Base-by-base conservation (phyloP, 2,797 vertebrate species). In the Aeoliscus strigatus region DNA sequence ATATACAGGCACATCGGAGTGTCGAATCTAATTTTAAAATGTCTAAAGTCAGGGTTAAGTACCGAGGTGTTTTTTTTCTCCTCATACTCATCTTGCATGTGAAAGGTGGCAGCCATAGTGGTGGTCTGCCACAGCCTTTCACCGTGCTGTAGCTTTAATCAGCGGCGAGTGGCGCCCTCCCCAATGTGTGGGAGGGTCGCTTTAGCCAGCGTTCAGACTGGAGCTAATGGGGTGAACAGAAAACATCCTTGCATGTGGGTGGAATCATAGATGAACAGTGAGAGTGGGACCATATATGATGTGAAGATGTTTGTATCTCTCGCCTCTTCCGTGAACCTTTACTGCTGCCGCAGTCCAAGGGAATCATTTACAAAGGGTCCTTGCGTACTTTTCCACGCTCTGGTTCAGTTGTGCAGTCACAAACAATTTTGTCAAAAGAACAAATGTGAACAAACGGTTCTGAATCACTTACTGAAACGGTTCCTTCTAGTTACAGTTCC, bases 141-240 rank as follows among this genome's bases (percentile, higher is more conserved):
- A 73, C 66, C 55, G 57, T 21, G 43, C 50, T 25, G 10, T 14
- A 9, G 47, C 51, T 68, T 66, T 53, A 77, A 83, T 73, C 57
- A 51, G 43, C 57, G 47, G 42, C 49, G 60, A 75, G 63, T 47
- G 60, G 50, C 27, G 41, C 53, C 50, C 57, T 36, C 46, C 17
- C 25, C 27, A 69, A 46, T 26, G 8, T 53, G 64, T 53, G 29
- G 32, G 51, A 45, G 41, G 59, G 59, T 39, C 36, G 43, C 37
- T 62, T 34, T 34, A 42, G 48, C 50, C 33, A 28, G 39, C 38
- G 41, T 54, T 45, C 38, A 59, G 52, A 37, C 58, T 24, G 42
- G 15, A 64, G 32, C 14, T 55, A 51, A 40, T 61, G 38, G 34
- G 51, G 3, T 39, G 9, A 54, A 60, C 21, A 53, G 28, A 54